These are phyloP conservation scores for Perca flavescens DNA, from an alignment of 2,113 vertebrate species.

Conservation along the genomic window DNA sequence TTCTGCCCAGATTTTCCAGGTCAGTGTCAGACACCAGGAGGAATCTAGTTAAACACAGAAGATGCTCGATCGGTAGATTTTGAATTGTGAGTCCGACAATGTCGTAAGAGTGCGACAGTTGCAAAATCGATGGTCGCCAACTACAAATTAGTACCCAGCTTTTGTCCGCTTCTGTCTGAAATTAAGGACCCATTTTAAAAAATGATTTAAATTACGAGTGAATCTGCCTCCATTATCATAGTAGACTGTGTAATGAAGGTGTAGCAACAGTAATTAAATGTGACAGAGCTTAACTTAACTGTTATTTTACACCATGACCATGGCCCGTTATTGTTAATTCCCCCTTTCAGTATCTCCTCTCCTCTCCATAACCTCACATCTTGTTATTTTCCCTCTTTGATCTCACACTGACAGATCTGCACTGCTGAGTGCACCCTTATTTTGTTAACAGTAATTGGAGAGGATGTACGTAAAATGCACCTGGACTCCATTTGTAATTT, in stretches of 20 bases:
- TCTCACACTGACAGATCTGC: slow-evolving; percentile 41
- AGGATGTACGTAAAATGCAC: slow-evolving; percentile 55
- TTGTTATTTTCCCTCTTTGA: slow-evolving; percentile 50
- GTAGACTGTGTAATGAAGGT: no score
- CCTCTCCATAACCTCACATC: slow-evolving; percentile 21
- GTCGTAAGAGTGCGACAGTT: not conserved
- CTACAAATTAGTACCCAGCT: not conserved
- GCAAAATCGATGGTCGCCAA: not conserved
- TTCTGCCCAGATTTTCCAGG: not conserved
- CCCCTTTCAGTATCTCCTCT: not conserved
- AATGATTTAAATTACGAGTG: no score
- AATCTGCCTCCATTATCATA: no score
- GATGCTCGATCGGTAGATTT: not conserved
- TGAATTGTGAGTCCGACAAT: not conserved
- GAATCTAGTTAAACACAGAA: not conserved
- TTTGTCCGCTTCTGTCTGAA: not conserved
- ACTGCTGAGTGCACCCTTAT: slow-evolving; percentile 28
- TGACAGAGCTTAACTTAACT: not conserved
- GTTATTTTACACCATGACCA: not conserved
- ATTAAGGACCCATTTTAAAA: not conserved
- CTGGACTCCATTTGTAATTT: slow-evolving; percentile 54
- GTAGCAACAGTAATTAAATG: not conserved
- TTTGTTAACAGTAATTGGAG: slow-evolving; percentile 64
- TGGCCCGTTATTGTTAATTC: not conserved
- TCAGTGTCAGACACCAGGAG: not conserved